These are phyloP conservation scores for Parasteatoda lunata DNA, from an alignment of 2,888 invertebrate species.

Conservation along the genomic window DNA sequence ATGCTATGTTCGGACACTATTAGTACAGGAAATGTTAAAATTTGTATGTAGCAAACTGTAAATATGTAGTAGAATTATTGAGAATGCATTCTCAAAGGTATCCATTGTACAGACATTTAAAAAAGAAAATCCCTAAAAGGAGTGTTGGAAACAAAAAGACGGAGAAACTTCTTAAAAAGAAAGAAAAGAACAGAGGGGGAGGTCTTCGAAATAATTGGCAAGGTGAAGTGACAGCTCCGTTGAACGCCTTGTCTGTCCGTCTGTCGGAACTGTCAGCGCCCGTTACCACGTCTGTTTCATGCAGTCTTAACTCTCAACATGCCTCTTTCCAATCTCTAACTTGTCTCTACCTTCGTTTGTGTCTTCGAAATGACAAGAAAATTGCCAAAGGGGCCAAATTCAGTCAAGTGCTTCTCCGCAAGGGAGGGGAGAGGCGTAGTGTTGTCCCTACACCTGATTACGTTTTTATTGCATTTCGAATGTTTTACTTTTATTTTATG, in stretches of 20 bases:
- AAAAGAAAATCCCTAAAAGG: too few species aligned
- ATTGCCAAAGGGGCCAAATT: slow-evolving; percentile 19
- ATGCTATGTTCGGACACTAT: too few species aligned
- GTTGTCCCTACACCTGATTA: too few species aligned
- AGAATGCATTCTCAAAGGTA: too few species aligned
- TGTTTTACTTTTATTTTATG: too few species aligned
- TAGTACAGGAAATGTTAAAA: too few species aligned
- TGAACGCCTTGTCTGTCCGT: slow-evolving; percentile 63
- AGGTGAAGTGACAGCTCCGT: slow-evolving; percentile 64
- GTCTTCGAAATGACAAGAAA: slow-evolving; percentile 30
- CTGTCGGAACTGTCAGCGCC: slow-evolving; percentile 63
- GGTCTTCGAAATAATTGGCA: slow-evolving; percentile 48
- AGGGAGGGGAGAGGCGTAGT: too few species aligned
- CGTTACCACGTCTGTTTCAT: slow-evolving; percentile 53
- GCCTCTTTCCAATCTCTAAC: slow-evolving; percentile 15
- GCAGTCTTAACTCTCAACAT: slow-evolving; percentile 7
- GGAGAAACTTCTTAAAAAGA: background rate
- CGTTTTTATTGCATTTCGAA: too few species aligned
- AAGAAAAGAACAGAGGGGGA: background rate
- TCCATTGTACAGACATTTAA: too few species aligned
- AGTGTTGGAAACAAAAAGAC: background rate
- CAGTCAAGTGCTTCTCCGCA: background rate
- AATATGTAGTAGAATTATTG: too few species aligned
- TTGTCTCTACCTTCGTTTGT: slow-evolving; percentile 47
- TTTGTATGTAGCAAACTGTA: too few species aligned